Evolutionary conservation across 2,888 invertebrate species (phyloP).

Genomic region (Diplolepis rosae): DNA sequence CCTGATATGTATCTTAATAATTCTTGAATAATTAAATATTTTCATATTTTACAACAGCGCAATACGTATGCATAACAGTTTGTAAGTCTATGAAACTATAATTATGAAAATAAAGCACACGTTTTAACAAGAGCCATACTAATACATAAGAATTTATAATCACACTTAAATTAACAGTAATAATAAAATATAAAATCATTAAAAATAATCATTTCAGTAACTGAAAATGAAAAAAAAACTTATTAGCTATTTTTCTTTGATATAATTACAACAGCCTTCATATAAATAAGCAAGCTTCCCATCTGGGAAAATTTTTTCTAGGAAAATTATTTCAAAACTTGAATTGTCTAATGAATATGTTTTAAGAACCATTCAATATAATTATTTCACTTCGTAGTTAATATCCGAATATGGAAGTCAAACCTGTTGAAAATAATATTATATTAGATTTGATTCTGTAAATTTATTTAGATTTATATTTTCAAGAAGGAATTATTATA

Average conservation of each 20-base stretch:
- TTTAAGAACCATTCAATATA: background rate
- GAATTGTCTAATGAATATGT: background rate
- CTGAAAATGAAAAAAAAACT: background rate
- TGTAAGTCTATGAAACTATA: background rate
- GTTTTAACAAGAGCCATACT: background rate
- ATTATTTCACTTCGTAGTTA: background rate
- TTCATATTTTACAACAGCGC: background rate
- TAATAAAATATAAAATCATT: background rate
- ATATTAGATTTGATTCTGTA: background rate
- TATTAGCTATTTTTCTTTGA: background rate
- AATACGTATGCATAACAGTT: background rate
- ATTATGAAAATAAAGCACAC: slow-evolving; percentile 14
- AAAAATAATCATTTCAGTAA: background rate
- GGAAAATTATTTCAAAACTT: background rate
- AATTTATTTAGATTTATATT: background rate
- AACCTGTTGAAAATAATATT: background rate
- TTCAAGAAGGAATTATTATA: background rate
- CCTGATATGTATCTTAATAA: background rate
- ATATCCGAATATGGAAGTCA: background rate
- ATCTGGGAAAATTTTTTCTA: background rate
- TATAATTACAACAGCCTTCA: background rate
- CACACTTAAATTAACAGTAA: background rate
- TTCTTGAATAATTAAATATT: background rate
- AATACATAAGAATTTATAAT: background rate
- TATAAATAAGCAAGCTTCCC: background rate